Evolutionary conservation across 2,888 invertebrate species (phyloP).

Genomic region (Acrobasis repandana): DNA sequence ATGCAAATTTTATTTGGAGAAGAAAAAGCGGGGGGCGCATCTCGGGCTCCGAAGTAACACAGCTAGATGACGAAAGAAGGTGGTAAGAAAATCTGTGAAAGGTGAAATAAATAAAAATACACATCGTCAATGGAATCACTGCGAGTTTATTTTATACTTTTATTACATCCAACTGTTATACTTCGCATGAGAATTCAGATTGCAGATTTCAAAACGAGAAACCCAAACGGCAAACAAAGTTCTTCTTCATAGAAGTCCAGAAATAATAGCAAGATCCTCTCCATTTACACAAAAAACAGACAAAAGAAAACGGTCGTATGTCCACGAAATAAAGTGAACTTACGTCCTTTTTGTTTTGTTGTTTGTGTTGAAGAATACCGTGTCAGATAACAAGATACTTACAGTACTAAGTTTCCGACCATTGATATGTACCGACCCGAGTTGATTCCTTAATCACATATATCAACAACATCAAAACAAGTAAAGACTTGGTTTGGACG

Average conservation of each 20-base stretch:
- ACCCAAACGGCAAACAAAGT: slow-evolving; percentile 57
- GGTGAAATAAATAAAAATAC: slow-evolving; percentile 58
- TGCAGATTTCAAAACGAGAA: slow-evolving; percentile 55
- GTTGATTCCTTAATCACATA: slow-evolving; percentile 78
- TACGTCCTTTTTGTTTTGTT: background rate
- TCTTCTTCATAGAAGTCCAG: slow-evolving; percentile 34
- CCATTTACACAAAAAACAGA: background rate
- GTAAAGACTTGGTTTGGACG: slow-evolving; percentile 61
- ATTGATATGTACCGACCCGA: slow-evolving; percentile 77
- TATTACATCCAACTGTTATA: slow-evolving; percentile 78
- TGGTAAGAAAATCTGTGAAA: background rate
- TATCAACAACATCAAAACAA: slow-evolving; percentile 82
- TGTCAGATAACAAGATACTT: slow-evolving; percentile 79
- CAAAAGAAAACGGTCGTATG: slow-evolving; percentile 1
- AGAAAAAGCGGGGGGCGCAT: too few relatives aligned
- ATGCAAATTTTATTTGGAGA: too few relatives aligned
- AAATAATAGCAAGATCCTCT: slow-evolving; percentile 24
- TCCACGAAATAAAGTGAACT: background rate
- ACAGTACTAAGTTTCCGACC: slow-evolving; percentile 76
- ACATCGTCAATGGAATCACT: slow-evolving; percentile 78
- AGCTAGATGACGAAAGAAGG: too few relatives aligned
- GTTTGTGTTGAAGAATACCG: background rate
- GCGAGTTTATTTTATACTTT: slow-evolving; percentile 82
- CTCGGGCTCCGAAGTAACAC: too few relatives aligned
- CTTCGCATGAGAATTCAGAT: slow-evolving; percentile 66